phyloP scores from a whole-genome alignment of 2,888 invertebrate species.

The Philereme transversata region DNA sequence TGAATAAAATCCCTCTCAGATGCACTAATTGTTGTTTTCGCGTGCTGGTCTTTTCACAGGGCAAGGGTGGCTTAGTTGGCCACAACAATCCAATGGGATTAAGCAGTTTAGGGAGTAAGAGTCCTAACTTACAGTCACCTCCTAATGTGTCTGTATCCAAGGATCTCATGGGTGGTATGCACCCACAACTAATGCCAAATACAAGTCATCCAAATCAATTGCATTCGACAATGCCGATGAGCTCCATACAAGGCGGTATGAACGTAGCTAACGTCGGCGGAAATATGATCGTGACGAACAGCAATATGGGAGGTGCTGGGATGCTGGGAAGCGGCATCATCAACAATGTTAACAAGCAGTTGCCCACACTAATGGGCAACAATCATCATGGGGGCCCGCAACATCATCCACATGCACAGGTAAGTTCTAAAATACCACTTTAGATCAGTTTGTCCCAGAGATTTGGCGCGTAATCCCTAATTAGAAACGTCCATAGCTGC shows the following conservation, averaged over 20 bases:
- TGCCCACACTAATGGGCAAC: conserved; percentile 86
- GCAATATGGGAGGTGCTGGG: conserved; percentile 86
- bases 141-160: conserved; percentile 92
- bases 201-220: conserved; percentile 87
- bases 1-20: background rate
- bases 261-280: conserved; percentile 87
- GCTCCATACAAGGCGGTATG: conserved; percentile 89
- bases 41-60: conserved; percentile 84
- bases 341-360: conserved; percentile 90
- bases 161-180: conserved; percentile 88
- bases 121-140: conserved; percentile 93
- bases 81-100: conserved; percentile 89
- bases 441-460: background rate
- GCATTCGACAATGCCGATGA: conserved; percentile 86
- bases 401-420: conserved; percentile 81
- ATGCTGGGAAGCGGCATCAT: conserved; percentile 91
- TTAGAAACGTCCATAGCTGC: background rate
- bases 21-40: conserved; percentile 64
- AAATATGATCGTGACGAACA: conserved; percentile 92
- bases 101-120: conserved; percentile 91
- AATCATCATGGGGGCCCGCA: conserved; percentile 72
- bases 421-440: conserved; percentile 36
- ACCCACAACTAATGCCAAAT: conserved; percentile 90
- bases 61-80: conserved; percentile 88
- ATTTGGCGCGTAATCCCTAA: background rate